Conservation (phyloP, 2,797 vertebrate species). For the Hippopotamyrus pictus region DNA sequence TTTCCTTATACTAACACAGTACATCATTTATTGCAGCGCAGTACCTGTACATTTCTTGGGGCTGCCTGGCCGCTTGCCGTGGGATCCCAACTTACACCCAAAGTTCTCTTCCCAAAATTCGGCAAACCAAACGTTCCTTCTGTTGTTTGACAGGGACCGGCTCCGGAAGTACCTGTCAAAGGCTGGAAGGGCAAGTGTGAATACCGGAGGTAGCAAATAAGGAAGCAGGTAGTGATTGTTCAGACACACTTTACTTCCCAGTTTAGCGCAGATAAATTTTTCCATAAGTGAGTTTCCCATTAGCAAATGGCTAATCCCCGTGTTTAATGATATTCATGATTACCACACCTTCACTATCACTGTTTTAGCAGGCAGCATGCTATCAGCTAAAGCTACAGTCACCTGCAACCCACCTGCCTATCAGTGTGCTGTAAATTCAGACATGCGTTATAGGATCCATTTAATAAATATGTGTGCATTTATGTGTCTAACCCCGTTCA, state of each 20-base stretch:
- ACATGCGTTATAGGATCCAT: neutral
- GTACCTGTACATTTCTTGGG: conserved; percentile 97
- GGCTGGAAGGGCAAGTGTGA: conserved; percentile 51
- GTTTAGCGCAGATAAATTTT: neutral
- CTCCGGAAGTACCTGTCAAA: conserved; percentile 95
- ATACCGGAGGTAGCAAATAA: neutral
- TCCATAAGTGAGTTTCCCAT: neutral
- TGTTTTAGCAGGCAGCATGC: neutral
- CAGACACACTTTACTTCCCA: neutral
- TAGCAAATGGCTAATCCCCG: neutral
- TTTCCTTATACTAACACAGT: neutral
- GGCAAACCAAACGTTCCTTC: conserved; percentile 94
- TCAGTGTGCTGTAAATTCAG: neutral
- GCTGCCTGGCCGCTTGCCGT: conserved; percentile 85
- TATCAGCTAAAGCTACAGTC: neutral
- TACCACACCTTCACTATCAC: neutral
- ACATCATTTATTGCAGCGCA: neutral
- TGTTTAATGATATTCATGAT: neutral
- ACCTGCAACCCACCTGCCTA: neutral
- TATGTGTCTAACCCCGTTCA: neutral
- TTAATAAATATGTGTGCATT: neutral
- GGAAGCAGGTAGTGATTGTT: neutral
- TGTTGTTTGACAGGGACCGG: conserved; percentile 89
- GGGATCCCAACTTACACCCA: conserved; percentile 87
- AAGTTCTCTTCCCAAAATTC: conserved; percentile 99